These are phyloP conservation scores for Dioctria rufipes DNA, from an alignment of 2,888 invertebrate species.

Conservation along the genomic window DNA sequence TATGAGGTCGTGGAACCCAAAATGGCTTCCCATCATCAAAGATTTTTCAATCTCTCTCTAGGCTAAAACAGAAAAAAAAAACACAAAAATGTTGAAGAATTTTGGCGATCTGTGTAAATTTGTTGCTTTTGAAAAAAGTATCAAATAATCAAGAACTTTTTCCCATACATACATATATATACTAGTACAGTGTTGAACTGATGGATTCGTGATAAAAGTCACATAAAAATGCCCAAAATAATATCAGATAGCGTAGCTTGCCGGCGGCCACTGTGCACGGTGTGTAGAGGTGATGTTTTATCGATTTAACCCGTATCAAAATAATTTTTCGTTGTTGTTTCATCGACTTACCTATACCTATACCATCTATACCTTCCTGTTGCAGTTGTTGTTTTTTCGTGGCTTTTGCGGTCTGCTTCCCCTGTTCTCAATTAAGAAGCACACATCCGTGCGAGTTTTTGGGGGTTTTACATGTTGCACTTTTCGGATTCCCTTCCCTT, in stretches of 20 bases:
- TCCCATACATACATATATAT: neutral
- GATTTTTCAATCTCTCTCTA: conserved; percentile 8
- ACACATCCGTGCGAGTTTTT: too few species aligned
- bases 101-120: neutral
- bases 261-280: neutral
- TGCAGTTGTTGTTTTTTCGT: neutral
- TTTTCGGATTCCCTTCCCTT: too few species aligned
- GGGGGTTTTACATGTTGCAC: too few species aligned
- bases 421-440: too few species aligned
- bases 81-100: neutral
- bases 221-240: too few species aligned
- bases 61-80: neutral
- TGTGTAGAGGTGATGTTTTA: neutral
- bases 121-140: conserved; percentile 6
- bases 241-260: neutral
- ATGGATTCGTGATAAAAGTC: too few species aligned
- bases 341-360: neutral
- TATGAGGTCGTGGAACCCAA: conserved; percentile 41
- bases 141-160: conserved; percentile 34
- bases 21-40: conserved; percentile 15
- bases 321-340: conserved; percentile 12
- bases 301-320: conserved; percentile 21
- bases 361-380: too few species aligned
- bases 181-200: neutral
- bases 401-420: conserved; percentile 8